Percentiles rank a stretch among this genome's conserved stretches.
Conservation (phyloP, 2,888 invertebrate genomes). For the Campoplex capitator region DNA sequence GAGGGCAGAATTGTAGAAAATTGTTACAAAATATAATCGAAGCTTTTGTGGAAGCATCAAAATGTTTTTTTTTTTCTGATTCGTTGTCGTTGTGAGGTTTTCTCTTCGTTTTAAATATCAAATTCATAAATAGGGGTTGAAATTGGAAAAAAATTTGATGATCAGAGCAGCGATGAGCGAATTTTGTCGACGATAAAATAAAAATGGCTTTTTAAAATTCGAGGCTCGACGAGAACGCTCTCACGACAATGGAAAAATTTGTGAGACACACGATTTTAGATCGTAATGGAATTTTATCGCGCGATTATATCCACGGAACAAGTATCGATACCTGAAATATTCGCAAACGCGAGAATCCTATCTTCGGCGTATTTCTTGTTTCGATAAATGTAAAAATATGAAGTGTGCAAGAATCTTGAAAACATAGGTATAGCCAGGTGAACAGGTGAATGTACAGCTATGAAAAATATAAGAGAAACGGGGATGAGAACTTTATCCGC, state of each 20-base stretch:
- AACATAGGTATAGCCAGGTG: neutral
- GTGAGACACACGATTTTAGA: no score
- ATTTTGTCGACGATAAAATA: neutral
- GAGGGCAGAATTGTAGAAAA: neutral
- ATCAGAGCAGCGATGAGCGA: neutral
- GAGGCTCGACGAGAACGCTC: neutral
- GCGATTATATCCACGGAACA: neutral
- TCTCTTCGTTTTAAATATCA: neutral
- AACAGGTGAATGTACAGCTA: slow-evolving; percentile 1
- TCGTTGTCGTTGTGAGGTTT: neutral
- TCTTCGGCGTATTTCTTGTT: neutral
- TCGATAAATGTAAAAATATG: neutral
- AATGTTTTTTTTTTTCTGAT: neutral
- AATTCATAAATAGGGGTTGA: neutral
- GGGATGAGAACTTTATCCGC: slow-evolving; percentile 58
- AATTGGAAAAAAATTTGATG: neutral
- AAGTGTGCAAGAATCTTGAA: neutral
- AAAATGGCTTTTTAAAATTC: neutral
- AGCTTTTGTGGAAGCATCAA: neutral
- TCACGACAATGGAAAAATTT: no score
- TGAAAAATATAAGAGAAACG: slow-evolving; percentile 19
- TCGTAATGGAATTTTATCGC: neutral
- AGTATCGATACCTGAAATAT: neutral
- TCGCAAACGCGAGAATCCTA: neutral
- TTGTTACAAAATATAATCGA: neutral